Percentiles rank a stretch among this genome's conserved stretches.
Conservation (phyloP, 1,140 invertebrate species). For the Brachionus manjavacas region DNA sequence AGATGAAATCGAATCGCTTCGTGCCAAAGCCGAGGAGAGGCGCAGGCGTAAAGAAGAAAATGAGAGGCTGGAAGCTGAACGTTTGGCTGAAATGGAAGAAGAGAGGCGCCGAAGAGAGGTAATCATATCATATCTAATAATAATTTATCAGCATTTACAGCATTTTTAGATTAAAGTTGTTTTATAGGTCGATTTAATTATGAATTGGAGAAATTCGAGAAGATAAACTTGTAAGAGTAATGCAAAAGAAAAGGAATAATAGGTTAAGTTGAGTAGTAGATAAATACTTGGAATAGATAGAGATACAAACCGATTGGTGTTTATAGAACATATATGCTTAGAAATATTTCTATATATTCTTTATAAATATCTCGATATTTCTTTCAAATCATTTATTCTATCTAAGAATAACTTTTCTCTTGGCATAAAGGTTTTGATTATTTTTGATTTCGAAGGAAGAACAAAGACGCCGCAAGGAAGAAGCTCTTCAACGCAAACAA, state of each 20-base stretch:
- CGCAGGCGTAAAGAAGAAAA: slow-evolving; percentile 19
- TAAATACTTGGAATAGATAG: not conserved
- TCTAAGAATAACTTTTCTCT: not conserved
- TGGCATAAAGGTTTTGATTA: not conserved
- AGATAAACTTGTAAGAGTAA: not conserved
- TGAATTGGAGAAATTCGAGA: not conserved
- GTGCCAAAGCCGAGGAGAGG: slow-evolving; percentile 41
- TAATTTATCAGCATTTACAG: not conserved
- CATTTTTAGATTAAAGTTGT: not conserved
- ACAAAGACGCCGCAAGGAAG: slow-evolving; percentile 11
- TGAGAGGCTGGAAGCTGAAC: not conserved
- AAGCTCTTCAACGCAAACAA: slow-evolving; percentile 2
- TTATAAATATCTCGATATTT: slow-evolving; percentile 10
- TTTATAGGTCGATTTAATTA: not conserved
- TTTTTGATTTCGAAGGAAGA: slow-evolving; percentile 10
- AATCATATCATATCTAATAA: not conserved
- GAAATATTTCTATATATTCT: not conserved
- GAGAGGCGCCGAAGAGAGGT: slow-evolving; percentile 25
- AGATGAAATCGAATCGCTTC: slow-evolving; percentile 28
- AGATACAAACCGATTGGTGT: slow-evolving; percentile 5
- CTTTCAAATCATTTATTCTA: not conserved
- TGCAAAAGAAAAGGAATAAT: slow-evolving; percentile 29
- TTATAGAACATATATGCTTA: not conserved
- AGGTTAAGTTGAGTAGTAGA: slow-evolving; percentile 28
- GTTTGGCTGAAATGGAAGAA: not conserved